phyloP scores from a whole-genome alignment of 2,888 invertebrate genomes.

The Dendrolimus houi region DNA sequence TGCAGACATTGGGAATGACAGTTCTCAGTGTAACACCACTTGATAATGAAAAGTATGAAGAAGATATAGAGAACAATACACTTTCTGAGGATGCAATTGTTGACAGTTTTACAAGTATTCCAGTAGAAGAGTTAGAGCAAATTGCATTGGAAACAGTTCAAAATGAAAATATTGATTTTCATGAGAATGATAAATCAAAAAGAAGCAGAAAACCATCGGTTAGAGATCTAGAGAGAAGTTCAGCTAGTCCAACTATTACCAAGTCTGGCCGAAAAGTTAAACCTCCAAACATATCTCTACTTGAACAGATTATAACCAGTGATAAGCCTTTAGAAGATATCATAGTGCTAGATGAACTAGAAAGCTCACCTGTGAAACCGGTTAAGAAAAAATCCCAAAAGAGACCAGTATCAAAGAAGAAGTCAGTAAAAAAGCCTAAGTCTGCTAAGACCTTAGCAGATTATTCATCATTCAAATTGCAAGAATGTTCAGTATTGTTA shows the following conservation, averaged over 20 bases:
- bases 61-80: slow-evolving; percentile 12
- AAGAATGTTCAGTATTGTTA: slow-evolving; percentile 47
- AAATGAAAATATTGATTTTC: slow-evolving; percentile 17
- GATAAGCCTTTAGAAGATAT: slow-evolving; percentile 61
- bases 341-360: slow-evolving; percentile 55
- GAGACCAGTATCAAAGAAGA: slow-evolving; percentile 23
- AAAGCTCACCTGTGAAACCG: slow-evolving; percentile 28
- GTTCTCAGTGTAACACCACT: slow-evolving; percentile 47
- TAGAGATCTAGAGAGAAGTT: not conserved
- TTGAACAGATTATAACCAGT: slow-evolving; percentile 62
- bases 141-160: slow-evolving; percentile 48
- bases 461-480: slow-evolving; percentile 23
- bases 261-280: slow-evolving; percentile 29
- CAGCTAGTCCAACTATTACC: not conserved
- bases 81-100: slow-evolving; percentile 46
- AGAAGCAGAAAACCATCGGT: not conserved
- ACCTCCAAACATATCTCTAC: slow-evolving; percentile 56
- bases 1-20: slow-evolving; percentile 58
- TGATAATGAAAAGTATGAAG: slow-evolving; percentile 20
- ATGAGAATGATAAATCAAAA: not conserved
- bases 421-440: slow-evolving; percentile 18
- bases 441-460: slow-evolving; percentile 10
- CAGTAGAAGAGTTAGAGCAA: slow-evolving; percentile 58
- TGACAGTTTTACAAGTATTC: slow-evolving; percentile 54
- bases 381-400: slow-evolving; percentile 25